phyloP scores from a whole-genome alignment of 2,888 invertebrate species.

The Drosophila helvetica region DNA sequence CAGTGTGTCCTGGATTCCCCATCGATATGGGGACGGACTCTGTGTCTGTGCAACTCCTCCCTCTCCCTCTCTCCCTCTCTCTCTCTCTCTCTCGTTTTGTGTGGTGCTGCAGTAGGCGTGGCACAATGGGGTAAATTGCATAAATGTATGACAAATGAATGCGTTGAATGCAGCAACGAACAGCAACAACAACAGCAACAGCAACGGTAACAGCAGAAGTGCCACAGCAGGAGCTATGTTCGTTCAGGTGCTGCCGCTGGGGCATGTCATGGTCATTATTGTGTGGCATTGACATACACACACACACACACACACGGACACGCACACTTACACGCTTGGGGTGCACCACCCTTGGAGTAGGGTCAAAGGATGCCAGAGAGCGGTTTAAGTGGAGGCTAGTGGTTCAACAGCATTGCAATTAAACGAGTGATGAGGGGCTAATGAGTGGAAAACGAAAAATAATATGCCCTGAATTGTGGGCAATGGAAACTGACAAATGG shows the following conservation, averaged over 20 bases:
- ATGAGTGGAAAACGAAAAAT: slow-evolving; percentile 34
- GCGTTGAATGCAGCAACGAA: slow-evolving; percentile 33
- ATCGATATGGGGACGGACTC: background rate
- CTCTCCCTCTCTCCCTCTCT: background rate
- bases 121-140: slow-evolving; percentile 56
- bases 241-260: slow-evolving; percentile 17
- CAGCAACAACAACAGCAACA: background rate
- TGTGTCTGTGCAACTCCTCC: background rate
- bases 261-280: slow-evolving; percentile 33
- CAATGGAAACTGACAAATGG: background rate
- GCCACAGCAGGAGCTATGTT: slow-evolving; percentile 19
- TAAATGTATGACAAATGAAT: slow-evolving; percentile 73
- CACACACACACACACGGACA: slow-evolving; percentile 1
- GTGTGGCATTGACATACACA: slow-evolving; percentile 38
- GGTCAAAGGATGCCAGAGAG: background rate
- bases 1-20: background rate
- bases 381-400: background rate
- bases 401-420: slow-evolving; percentile 22
- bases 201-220: background rate
- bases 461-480: slow-evolving; percentile 9
- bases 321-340: background rate
- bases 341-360: background rate
- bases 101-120: slow-evolving; percentile 13
- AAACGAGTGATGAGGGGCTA: slow-evolving; percentile 41
- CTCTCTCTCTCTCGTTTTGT: background rate